Percentiles rank a stretch among this genome's conserved stretches.
phyloP scores from a whole-genome alignment of 2,113 vertebrate species.

The Lampris megalopsis region DNA sequence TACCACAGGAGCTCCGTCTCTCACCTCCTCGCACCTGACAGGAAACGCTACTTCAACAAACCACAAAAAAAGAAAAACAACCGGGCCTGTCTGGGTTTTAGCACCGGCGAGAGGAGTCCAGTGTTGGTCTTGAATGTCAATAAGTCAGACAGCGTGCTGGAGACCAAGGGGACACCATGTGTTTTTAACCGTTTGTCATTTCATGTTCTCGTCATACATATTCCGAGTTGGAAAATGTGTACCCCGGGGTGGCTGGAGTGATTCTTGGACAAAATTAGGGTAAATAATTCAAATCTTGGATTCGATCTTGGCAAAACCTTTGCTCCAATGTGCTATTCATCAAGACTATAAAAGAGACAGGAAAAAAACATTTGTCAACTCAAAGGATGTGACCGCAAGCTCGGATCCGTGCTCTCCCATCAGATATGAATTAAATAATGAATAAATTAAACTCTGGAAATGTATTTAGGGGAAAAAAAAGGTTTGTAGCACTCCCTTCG shows the following conservation, averaged over 20 bases:
- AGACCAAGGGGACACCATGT: background rate
- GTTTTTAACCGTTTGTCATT: too few species aligned
- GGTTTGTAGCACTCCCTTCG: too few species aligned
- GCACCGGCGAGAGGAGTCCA: background rate
- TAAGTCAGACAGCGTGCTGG: background rate
- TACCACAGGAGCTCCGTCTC: background rate
- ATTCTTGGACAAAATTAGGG: background rate
- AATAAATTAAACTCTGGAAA: too few species aligned
- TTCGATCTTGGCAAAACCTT: background rate
- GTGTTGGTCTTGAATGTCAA: background rate
- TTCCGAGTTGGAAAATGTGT: too few species aligned
- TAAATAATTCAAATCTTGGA: constrained; percentile 1
- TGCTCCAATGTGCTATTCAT: background rate
- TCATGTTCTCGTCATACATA: too few species aligned
- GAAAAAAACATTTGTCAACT: constrained; percentile 1
- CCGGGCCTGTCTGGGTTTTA: background rate
- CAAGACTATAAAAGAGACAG: too few species aligned
- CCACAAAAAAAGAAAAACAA: background rate
- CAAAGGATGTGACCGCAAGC: constrained; percentile 28
- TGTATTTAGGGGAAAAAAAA: too few species aligned
- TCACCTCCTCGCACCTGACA: background rate
- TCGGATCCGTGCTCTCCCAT: background rate
- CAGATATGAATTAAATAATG: background rate
- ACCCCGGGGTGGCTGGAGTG: background rate
- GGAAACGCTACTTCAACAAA: background rate